Conservation (phyloP, 2,113 vertebrate species). For the Mellivora capensis region DNA sequence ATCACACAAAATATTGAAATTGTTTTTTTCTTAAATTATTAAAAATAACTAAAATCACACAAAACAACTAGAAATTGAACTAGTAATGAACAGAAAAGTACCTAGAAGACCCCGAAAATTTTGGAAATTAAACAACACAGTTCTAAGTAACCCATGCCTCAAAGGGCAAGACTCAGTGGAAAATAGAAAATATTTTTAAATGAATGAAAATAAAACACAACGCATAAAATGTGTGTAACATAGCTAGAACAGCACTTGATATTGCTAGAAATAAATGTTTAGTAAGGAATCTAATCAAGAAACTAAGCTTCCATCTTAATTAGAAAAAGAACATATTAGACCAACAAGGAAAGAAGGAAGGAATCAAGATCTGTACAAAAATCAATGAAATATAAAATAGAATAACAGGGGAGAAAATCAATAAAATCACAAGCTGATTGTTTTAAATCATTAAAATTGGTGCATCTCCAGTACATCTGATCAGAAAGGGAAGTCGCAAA, state of each 20-base stretch:
- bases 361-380: background rate
- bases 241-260: background rate
- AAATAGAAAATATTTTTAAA: background rate
- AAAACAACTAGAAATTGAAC: background rate
- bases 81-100: background rate
- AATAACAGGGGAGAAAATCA: background rate
- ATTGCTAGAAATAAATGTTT: background rate
- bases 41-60: background rate
- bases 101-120: background rate
- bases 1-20: background rate
- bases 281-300: background rate
- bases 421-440: background rate
- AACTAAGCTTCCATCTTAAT: background rate
- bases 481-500: background rate
- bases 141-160: background rate
- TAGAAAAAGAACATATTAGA: background rate
- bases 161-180: background rate
- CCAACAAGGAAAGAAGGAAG: background rate
- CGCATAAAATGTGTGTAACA: background rate
- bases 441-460: background rate
- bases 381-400: background rate
- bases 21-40: no score
- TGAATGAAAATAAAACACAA: background rate
- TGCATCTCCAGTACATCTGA: background rate
- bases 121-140: background rate